Evolutionary conservation across 2,888 invertebrate species (phyloP).

Genomic region (Clitarchus hookeri): DNA sequence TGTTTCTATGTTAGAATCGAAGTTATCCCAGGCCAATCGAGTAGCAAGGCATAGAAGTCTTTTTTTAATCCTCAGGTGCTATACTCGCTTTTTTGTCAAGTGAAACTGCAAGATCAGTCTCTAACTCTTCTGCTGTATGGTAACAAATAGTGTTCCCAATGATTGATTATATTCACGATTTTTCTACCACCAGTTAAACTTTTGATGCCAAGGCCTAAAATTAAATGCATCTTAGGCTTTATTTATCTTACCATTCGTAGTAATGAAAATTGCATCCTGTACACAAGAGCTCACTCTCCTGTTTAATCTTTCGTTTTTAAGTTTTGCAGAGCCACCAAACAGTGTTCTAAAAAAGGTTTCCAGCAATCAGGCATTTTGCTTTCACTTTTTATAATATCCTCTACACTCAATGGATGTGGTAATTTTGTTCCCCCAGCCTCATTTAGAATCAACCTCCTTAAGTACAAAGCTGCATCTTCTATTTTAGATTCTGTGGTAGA

Average conservation of each 20-base stretch:
- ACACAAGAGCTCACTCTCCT: slow-evolving; percentile 25
- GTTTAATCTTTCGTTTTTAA: slow-evolving; percentile 21
- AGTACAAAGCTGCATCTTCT: slow-evolving; percentile 20
- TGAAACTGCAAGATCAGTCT: slow-evolving; percentile 24
- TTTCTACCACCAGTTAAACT: slow-evolving; percentile 23
- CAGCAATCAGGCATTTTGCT: slow-evolving; percentile 24
- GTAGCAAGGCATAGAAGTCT: slow-evolving; percentile 10
- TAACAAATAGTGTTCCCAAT: slow-evolving; percentile 26
- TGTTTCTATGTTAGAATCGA: slow-evolving; percentile 16
- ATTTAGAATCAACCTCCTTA: slow-evolving; percentile 21
- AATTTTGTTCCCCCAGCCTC: not conserved
- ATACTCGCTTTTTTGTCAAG: not conserved
- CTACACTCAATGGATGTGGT: slow-evolving; percentile 22
- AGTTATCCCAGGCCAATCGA: slow-evolving; percentile 17
- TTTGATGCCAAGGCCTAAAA: too few relatives aligned
- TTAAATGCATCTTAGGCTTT: too few relatives aligned
- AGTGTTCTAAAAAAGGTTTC: slow-evolving; percentile 20
- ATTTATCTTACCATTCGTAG: too few relatives aligned
- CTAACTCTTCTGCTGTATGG: slow-evolving; percentile 19
- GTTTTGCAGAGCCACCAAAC: slow-evolving; percentile 25
- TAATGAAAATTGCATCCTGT: slow-evolving; percentile 21
- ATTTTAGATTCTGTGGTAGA: slow-evolving; percentile 21
- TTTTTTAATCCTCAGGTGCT: not conserved
- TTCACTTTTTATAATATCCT: slow-evolving; percentile 21
- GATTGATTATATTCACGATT: slow-evolving; percentile 18